Conservation (phyloP, 1,140 invertebrate genomes). For the Sitophilus oryzae region DNA sequence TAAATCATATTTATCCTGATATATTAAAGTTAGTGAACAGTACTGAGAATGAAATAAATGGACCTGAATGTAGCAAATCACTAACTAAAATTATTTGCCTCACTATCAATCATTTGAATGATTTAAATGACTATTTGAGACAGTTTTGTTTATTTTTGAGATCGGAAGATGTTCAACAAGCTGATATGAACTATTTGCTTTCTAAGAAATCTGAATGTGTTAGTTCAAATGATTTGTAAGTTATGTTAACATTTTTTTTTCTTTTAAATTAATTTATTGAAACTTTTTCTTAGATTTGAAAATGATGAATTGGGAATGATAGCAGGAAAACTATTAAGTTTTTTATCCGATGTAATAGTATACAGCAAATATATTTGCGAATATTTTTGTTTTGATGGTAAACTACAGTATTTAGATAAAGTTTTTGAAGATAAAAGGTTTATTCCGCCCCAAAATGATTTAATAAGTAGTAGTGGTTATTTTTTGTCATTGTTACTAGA, state of each 20-base stretch:
- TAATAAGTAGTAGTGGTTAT: constrained; percentile 8
- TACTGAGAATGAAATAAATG: constrained; percentile 17
- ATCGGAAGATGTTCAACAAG: constrained; percentile 26
- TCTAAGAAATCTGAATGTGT: no score
- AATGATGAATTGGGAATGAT: constrained; percentile 21
- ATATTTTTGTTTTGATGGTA: constrained; percentile 22
- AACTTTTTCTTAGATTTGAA: constrained; percentile 10
- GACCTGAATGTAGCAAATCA: constrained; percentile 2
- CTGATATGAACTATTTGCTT: constrained; percentile 20
- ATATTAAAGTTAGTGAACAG: constrained; percentile 13
- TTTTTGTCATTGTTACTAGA: constrained; percentile 20
- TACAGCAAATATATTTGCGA: constrained; percentile 17
- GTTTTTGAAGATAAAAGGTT: constrained; percentile 9
- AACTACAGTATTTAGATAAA: constrained; percentile 2
- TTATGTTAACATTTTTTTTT: no score
- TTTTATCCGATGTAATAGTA: constrained; percentile 23
- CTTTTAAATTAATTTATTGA: not conserved
- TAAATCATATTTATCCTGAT: constrained; percentile 17
- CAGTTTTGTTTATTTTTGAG: constrained; percentile 17
- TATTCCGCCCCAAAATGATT: constrained; percentile 16
- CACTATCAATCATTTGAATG: constrained; percentile 16
- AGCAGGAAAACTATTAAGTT: constrained; percentile 16
- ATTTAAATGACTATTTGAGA: constrained; percentile 19
- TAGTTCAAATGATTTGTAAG: no score
- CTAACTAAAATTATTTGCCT: constrained; percentile 21